Evolutionary conservation across 1,140 invertebrate species (phyloP), one percentile per base, ranked within the genome.

Genomic region (Eubasilissa regina): DNA sequence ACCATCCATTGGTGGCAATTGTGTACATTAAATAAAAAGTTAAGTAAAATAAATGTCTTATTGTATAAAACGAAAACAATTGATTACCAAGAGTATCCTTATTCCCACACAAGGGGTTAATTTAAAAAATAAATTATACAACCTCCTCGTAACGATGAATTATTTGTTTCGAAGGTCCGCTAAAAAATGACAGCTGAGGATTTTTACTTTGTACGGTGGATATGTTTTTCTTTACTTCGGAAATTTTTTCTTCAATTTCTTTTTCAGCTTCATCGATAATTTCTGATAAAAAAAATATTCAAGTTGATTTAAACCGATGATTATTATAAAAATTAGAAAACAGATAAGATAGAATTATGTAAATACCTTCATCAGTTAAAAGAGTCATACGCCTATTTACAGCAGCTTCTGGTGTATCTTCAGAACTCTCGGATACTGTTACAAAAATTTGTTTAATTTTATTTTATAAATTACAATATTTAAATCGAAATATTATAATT

Each of bases 321-420:
- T 60, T 10, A 60, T 10, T 60, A 10, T n/a, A 19, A n/a, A 60
- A 15, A n/a, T 19, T 25, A 12, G 17, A 35, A n/a, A 73, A 53
- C 15, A 55, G 8, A 17, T 3, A 48, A 47, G 12, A 68, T 21
- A 17, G 44, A 68, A 45, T 45, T 68, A 12, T 13, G 25, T 62
- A 21, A 48, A 48, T 74, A 74, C 70, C 70, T 70, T 82, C 81
- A 75, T 83, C 77, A 55, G 70, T 51, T 15, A 83, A 53, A 15
- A 83, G 72, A 19, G 81, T 83, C 79, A 83, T 83, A 72, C 81
- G 60, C 55, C 81, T 35, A 70, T 58, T 80, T 4, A 79, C 44
- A 51, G 70, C 76, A 13, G 13, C n/a, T 15, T 78, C 87, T 89
- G 70, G 51, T 35, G 51, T 43, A 15, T 15, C 90, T 89, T 85